phyloP scores from a whole-genome alignment of 2,888 invertebrate species.

The Trichopria drosophilae region DNA sequence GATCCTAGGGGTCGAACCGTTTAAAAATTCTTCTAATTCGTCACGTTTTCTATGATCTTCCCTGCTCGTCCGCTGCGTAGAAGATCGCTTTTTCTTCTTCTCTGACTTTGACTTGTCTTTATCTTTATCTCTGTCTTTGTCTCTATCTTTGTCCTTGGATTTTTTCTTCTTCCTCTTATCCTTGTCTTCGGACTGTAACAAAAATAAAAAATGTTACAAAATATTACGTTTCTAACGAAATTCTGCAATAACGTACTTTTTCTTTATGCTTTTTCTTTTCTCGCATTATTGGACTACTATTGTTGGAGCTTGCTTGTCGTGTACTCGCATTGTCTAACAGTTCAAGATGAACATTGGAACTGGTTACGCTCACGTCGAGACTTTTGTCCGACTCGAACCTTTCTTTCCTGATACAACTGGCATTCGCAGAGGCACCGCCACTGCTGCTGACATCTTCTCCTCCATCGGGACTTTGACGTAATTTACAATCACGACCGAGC shows the following conservation, averaged over 20 bases:
- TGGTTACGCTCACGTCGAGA: conserved; percentile 60
- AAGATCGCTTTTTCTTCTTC: conserved; percentile 58
- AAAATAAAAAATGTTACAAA: conserved; percentile 16
- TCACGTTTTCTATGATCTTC: conserved; percentile 60
- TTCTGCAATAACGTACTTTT: conserved; percentile 40
- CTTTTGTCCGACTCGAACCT: conserved; percentile 56
- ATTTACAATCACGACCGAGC: conserved; percentile 69
- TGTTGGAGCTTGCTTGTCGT: conserved; percentile 50
- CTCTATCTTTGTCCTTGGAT: conserved; percentile 56
- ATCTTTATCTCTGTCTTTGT: conserved; percentile 60
- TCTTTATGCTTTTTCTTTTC: conserved; percentile 55
- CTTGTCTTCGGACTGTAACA: conserved; percentile 59
- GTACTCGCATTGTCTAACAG: conserved; percentile 53
- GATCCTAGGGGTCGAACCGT: conserved; percentile 62
- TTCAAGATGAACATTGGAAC: conserved; percentile 63
- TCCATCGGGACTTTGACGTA: conserved; percentile 78
- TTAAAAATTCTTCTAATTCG: conserved; percentile 68
- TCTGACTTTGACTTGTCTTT: conserved; percentile 60
- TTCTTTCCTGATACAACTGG: conserved; percentile 62
- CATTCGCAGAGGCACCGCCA: conserved; percentile 56
- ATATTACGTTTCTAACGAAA: conserved; percentile 3
- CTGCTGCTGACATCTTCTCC: conserved; percentile 62
- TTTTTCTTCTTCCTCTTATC: conserved; percentile 64
- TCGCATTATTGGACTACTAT: conserved; percentile 54
- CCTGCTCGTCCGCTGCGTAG: conserved; percentile 53